Conservation (phyloP, 2,888 invertebrate species). For the Heterodera filipjevi region DNA sequence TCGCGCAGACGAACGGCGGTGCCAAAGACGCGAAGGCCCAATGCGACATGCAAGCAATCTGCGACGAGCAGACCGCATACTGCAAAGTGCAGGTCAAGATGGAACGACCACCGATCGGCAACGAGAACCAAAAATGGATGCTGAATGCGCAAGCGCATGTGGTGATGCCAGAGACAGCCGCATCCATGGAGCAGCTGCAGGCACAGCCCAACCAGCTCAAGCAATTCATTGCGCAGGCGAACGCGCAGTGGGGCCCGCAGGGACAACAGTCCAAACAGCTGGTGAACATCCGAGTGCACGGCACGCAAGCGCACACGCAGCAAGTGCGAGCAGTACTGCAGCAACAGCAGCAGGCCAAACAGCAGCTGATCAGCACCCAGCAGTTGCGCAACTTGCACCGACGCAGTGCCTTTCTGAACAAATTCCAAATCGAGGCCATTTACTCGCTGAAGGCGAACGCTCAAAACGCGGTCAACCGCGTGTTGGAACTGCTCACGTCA, state of each 20-base stretch:
- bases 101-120: conserved; percentile 29
- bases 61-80: conserved; percentile 41
- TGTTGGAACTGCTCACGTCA: conserved; percentile 50
- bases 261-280: conserved; percentile 19
- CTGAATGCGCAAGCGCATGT: conserved; percentile 44
- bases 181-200: conserved; percentile 32
- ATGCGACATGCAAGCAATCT: conserved; percentile 36
- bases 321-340: conserved; percentile 15
- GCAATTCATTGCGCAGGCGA: conserved; percentile 30
- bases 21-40: conserved; percentile 31
- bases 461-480: conserved; percentile 40
- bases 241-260: conserved; percentile 38
- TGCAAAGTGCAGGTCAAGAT: conserved; percentile 36
- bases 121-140: conserved; percentile 51
- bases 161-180: conserved; percentile 47
- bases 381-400: conserved; percentile 13
- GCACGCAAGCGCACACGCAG: conserved; percentile 33
- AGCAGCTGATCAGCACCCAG: conserved; percentile 1
- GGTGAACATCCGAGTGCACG: conserved; percentile 33
- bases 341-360: neutral
- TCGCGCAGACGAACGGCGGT: conserved; percentile 32
- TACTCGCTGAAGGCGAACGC: conserved; percentile 47
- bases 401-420: conserved; percentile 58
- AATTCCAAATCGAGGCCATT: conserved; percentile 52
- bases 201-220: conserved; percentile 24